Percentiles rank a stretch among this genome's conserved stretches.
Evolutionary conservation across 2,113 vertebrate species (phyloP).

Genomic region (Struthidea cinerea): DNA sequence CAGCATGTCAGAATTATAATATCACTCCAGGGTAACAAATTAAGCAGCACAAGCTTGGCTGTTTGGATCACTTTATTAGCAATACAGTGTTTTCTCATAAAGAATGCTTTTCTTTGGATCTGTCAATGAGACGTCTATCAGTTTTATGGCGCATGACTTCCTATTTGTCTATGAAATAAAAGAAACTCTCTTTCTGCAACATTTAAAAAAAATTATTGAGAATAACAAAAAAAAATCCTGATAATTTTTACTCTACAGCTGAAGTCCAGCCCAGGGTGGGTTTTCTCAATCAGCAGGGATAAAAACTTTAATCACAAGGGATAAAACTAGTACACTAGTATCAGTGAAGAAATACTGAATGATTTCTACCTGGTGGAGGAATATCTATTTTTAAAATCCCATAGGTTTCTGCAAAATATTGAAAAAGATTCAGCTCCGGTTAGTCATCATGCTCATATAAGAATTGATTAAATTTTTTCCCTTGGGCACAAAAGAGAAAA

Average conservation of each 20-base stretch:
- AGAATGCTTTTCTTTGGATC: neutral
- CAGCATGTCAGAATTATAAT: conserved; percentile 56
- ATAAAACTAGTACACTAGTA: neutral
- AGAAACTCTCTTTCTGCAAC: neutral
- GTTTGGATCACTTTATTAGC: conserved; percentile 45
- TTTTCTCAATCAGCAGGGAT: neutral
- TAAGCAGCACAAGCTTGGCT: conserved; percentile 37
- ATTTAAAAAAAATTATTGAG: neutral
- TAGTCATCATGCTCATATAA: neutral
- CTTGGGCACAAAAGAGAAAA: neutral
- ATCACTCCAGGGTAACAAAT: conserved; percentile 63
- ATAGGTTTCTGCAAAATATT: neutral
- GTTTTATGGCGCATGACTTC: neutral
- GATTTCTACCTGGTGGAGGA: neutral
- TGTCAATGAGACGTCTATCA: neutral
- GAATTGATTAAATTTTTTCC: neutral
- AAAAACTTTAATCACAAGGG: neutral
- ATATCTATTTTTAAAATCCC: neutral
- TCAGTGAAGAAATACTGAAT: neutral
- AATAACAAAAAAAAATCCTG: neutral
- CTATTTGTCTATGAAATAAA: neutral
- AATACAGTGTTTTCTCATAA: conserved; percentile 1
- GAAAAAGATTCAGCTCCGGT: neutral
- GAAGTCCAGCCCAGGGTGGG: neutral
- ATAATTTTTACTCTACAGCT: neutral